Evolutionary conservation across 2,888 invertebrate species (phyloP), one percentile per base, ranked within the genome.

Genomic region (Tethea ocularis): DNA sequence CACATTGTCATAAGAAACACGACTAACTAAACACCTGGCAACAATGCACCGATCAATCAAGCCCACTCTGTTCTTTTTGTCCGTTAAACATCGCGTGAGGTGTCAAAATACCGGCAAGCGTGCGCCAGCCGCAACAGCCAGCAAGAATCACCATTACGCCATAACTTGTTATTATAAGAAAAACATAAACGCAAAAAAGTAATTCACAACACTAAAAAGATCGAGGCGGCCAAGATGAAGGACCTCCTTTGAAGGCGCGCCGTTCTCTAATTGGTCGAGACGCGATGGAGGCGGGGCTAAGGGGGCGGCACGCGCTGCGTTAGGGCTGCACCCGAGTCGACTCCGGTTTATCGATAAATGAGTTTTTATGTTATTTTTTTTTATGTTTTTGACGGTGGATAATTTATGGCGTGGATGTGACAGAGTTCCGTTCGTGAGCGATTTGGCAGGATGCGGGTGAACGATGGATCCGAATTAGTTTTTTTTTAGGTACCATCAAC

Each of bases 171-270:
- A 38, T 38, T 77, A 75, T 77, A 74, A 82, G 86, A 82, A 85
- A 88, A 89, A 83, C 78, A 85, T n/a, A 38, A 38, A 82, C 74
- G 77, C 81, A 87, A 88, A 88, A 87, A 87, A 78, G 82, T 84
- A 84, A 84, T 87, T 84, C 88, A 80, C 91, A 90, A 84, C 91
- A 90, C 91, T 90, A 90, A 84, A 87, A 82, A 77, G 75, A 75
- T 78, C 64, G 74, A 84, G 89, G 88, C 86, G 89, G 86, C 58
- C 52, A 67, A 76, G 66, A 69, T 74, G 56, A 77, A 72, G 76
- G 64, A 61, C 82, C 78, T 78, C 86, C 89, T 86, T 78, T 68
- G 67, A 61, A 71, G 61, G 66, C 65, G 69, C 74, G 74, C 75
- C 63, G 64, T 58, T 52, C 67, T 68, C 70, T 75, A 68, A 90